Evolutionary conservation across 2,797 vertebrate genomes (phyloP).

Genomic region (Heterohyrax brucei): DNA sequence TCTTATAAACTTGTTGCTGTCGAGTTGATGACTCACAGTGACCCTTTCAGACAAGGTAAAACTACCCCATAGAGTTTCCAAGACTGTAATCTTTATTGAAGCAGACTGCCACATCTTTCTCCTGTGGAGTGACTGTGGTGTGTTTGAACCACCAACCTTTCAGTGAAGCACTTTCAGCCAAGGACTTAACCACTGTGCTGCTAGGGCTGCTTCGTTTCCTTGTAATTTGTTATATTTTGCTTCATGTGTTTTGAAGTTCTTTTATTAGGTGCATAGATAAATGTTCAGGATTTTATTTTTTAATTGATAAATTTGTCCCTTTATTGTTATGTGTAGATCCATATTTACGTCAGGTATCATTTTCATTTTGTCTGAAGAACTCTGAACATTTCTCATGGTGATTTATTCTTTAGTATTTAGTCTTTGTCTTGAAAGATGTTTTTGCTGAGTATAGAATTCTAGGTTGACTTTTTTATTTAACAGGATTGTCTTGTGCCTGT

Average conservation of each 20-base stretch:
- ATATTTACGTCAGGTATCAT: background rate
- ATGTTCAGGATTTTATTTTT: constrained; percentile 24
- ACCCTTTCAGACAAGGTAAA: no score
- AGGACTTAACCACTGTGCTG: no score
- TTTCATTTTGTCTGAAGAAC: constrained; percentile 19
- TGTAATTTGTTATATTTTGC: background rate
- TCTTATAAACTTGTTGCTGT: background rate
- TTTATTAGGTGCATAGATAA: background rate
- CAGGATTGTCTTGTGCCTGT: background rate
- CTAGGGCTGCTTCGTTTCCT: no score
- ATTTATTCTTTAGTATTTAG: background rate
- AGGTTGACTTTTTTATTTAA: background rate
- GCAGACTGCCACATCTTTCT: background rate
- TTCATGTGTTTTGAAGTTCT: constrained; percentile 35
- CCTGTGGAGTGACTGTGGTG: no score
- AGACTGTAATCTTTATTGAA: background rate
- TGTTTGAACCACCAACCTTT: no score
- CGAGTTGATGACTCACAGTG: background rate
- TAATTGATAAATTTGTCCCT: background rate
- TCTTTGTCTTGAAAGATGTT: constrained; percentile 5
- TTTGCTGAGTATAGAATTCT: background rate
- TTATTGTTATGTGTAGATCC: background rate
- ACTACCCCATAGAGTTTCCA: background rate
- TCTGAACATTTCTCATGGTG: background rate
- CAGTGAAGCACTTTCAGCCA: no score